Conservation (phyloP, 1,140 invertebrate genomes). For the Callitettix versicolor region DNA sequence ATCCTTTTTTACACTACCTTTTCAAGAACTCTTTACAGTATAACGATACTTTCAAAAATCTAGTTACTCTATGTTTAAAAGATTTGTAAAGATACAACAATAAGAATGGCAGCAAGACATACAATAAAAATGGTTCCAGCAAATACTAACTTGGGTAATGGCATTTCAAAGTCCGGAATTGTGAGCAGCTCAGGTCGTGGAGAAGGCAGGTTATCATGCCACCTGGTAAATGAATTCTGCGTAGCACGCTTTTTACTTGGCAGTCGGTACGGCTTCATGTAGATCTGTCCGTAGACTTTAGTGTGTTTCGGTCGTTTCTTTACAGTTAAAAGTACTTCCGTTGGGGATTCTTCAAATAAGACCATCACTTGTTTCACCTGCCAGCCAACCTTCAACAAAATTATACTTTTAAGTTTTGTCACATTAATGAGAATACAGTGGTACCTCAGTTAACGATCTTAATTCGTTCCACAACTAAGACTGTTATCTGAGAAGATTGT, state of each 20-base stretch:
- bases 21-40: too few relatives aligned
- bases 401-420: too few relatives aligned
- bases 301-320: conserved; percentile 76
- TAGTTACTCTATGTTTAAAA: too few relatives aligned
- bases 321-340: conserved; percentile 68
- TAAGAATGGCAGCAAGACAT: too few relatives aligned
- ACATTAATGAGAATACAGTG: too few relatives aligned
- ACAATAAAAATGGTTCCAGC: too few relatives aligned
- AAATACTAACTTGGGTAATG: conserved; percentile 41
- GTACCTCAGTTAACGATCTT: too few relatives aligned
- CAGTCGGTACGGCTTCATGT: conserved; percentile 64
- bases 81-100: too few relatives aligned
- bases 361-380: conserved; percentile 68
- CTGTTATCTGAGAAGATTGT: too few relatives aligned
- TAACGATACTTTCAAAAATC: too few relatives aligned
- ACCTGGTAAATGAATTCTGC: conserved; percentile 42
- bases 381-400: conserved; percentile 55
- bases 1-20: too few relatives aligned
- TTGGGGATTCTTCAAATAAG: conserved; percentile 63
- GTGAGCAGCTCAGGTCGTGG: conserved; percentile 51
- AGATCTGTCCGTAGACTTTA: conserved; percentile 72
- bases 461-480: too few relatives aligned
- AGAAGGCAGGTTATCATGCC: conserved; percentile 54
- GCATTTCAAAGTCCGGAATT: conserved; percentile 50
- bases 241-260: conserved; percentile 61